Percentiles rank a stretch among this genome's conserved stretches.
These are phyloP conservation scores for Xanthorhoe designata DNA, from an alignment of 2,888 invertebrate genomes.

Conservation along the genomic window DNA sequence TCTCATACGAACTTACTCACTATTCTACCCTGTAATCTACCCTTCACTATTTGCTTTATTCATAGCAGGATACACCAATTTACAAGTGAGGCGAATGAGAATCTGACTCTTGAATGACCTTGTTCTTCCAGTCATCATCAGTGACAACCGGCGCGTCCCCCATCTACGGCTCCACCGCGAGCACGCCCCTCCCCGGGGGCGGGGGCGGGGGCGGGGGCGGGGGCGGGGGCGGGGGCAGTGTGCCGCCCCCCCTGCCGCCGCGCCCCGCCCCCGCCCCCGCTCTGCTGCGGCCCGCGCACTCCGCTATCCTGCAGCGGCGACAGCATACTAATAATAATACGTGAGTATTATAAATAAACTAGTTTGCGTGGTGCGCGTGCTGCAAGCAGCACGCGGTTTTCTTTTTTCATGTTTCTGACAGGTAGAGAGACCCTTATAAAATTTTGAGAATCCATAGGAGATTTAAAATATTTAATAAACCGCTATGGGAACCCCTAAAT, in stretches of 20 bases:
- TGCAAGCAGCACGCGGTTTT: too few relatives aligned
- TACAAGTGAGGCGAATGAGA: too few relatives aligned
- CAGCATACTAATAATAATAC: constrained; percentile 59
- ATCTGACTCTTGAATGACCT: too few relatives aligned
- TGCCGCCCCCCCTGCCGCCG: constrained; percentile 69
- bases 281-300: constrained; percentile 80
- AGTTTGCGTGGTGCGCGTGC: too few relatives aligned
- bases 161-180: constrained; percentile 21
- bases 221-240: constrained; percentile 49
- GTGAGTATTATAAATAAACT: constrained; percentile 45
- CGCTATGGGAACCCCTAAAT: too few relatives aligned
- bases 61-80: not conserved
- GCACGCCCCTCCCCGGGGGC: constrained; percentile 36
- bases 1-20: too few relatives aligned
- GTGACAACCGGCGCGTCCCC: constrained; percentile 22
- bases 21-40: too few relatives aligned
- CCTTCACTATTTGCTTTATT: too few relatives aligned
- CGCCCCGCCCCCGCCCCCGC: constrained; percentile 76
- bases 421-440: too few relatives aligned
- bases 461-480: too few relatives aligned
- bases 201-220: constrained; percentile 36
- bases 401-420: too few relatives aligned
- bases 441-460: too few relatives aligned
- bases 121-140: constrained; percentile 17
- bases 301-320: constrained; percentile 76